phyloP scores from a whole-genome alignment of 92 coral and sea anemone genomes.

The Phenganax subtilis region DNA sequence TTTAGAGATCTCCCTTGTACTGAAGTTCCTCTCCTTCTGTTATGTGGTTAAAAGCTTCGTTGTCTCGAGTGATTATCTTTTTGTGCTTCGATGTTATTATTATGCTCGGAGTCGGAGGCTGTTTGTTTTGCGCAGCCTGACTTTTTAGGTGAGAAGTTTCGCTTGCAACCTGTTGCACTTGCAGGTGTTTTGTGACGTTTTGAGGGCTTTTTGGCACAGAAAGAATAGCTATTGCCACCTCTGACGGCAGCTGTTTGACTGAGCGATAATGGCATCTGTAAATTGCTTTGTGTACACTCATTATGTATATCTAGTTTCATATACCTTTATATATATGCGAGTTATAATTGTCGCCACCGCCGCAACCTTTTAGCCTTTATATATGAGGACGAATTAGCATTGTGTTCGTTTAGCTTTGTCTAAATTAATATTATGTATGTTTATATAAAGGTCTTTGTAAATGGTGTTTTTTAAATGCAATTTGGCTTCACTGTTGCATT shows the following conservation, averaged over 20 bases:
- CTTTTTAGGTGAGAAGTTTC: not conserved
- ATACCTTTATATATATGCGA: too few species aligned
- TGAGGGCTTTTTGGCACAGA: not conserved
- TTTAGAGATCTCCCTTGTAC: not conserved
- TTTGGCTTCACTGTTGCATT: too few species aligned
- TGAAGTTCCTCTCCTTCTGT: not conserved
- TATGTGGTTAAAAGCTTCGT: not conserved
- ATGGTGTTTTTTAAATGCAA: too few species aligned
- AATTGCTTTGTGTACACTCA: not conserved
- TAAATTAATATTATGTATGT: too few species aligned
- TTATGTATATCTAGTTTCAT: not conserved
- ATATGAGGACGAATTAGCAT: too few species aligned
- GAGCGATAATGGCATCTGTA: constrained; percentile 15
- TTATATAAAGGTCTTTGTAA: too few species aligned
- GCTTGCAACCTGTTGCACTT: constrained; percentile 31
- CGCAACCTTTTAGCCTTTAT: too few species aligned
- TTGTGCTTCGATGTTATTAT: constrained; percentile 2
- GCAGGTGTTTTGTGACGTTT: constrained; percentile 33
- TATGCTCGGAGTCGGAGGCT: not conserved
- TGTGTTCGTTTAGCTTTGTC: too few species aligned
- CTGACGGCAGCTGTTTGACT: constrained; percentile 23
- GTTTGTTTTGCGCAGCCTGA: constrained; percentile 3
- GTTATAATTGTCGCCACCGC: too few species aligned
- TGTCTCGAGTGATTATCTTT: not conserved
- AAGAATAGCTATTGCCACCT: not conserved